These are phyloP conservation scores for Mormyrops boulengeri DNA, from an alignment of 2,797 vertebrate species.

Conservation along the genomic window DNA sequence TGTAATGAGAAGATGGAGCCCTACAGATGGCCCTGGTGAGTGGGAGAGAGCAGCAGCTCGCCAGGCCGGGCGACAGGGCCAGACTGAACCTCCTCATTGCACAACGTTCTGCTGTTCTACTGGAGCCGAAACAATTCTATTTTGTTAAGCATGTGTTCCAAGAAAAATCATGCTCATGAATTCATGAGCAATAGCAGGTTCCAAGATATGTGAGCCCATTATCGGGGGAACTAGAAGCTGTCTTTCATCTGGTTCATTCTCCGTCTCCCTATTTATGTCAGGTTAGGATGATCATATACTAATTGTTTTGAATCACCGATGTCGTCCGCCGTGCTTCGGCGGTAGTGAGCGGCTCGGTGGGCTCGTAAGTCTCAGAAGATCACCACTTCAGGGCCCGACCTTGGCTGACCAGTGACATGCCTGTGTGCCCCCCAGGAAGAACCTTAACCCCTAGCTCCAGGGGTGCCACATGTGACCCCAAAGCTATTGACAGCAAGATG, in stretches of 20 bases:
- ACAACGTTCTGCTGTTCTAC: not conserved
- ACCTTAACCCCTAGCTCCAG: not conserved
- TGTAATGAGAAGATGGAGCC: not conserved
- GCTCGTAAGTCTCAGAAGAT: not conserved
- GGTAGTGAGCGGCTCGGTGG: not conserved
- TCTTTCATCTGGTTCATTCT: not conserved
- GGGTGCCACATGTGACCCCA: not conserved
- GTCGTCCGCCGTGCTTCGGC: not conserved
- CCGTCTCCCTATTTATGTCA: not conserved
- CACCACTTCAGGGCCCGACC: not conserved
- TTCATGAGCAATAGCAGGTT: not conserved
- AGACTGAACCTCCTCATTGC: not conserved
- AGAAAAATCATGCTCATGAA: not conserved
- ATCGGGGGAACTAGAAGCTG: not conserved
- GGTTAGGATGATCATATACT: not conserved
- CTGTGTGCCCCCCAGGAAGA: not conserved
- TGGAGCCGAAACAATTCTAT: not conserved
- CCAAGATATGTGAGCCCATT: not conserved
- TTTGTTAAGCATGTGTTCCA: not conserved
- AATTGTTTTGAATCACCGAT: not conserved
- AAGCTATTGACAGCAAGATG: not conserved
- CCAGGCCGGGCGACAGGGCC: not conserved
- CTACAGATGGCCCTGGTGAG: not conserved
- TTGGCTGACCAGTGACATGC: not conserved
- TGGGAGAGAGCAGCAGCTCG: not conserved